phyloP scores from a whole-genome alignment of 2,797 vertebrate genomes.

The Gallinago stenura region DNA sequence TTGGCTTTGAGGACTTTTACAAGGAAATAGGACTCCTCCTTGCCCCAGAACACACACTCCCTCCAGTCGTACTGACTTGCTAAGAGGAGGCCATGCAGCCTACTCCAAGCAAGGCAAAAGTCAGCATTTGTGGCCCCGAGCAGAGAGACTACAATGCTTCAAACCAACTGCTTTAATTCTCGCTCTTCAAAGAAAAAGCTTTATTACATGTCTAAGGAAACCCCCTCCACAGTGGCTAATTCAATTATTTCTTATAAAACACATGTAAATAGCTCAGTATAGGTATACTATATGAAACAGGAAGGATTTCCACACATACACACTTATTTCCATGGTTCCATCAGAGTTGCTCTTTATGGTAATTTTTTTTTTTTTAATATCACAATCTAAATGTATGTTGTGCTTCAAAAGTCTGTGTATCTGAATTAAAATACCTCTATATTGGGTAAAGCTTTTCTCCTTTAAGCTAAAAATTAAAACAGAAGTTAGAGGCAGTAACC shows the following conservation, averaged over 20 bases:
- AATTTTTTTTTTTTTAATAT: neutral
- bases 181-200: neutral
- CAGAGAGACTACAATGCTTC: neutral
- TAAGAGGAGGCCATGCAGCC: neutral
- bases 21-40: neutral
- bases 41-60: neutral
- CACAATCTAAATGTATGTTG: neutral
- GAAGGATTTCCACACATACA: accelerated
- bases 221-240: neutral
- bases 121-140: neutral
- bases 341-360: neutral
- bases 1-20: neutral
- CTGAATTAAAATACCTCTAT: neutral
- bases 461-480: neutral
- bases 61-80: neutral
- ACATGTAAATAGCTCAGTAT: neutral
- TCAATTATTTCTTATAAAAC: neutral
- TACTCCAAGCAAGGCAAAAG: neutral
- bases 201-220: neutral
- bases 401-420: neutral
- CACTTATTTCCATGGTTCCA: neutral
- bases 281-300: neutral
- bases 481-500: neutral
- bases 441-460: neutral
- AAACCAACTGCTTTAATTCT: neutral